Evolutionary conservation across 2,888 invertebrate species (phyloP), one percentile per base, ranked within the genome.

Genomic region (Diaprepes abbreviatus): DNA sequence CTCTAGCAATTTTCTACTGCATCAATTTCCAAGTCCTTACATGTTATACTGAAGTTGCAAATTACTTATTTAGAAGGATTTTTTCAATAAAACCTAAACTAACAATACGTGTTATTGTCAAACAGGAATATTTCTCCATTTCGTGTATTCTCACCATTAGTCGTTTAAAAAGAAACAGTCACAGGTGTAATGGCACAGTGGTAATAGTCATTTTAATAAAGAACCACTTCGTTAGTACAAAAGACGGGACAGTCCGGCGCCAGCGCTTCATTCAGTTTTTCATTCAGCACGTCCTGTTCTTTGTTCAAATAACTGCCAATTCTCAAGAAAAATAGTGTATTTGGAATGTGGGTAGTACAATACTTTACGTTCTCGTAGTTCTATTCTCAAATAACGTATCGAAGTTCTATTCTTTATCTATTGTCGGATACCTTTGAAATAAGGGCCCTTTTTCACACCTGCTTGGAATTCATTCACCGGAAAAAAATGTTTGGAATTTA

Each of bases 241-340:
- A 58, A 66, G 58, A 28, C 52, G 19, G 50, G 66, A 66, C 66
- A 66, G 59, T 59, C 36, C 57, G 66, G 66, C 66, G 66, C 66
- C 66, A 66, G 66, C 14, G 31, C 17, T 45, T 57, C 50, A 66
- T 66, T 66, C 66, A 54, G 17, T 38, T 16, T 60, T 38, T 52
- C 19, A n/a, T 3, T 63, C 63, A 52, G 54, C 35, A 40, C 58
- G 66, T 66, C 66, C 50, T 59, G 66, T 59, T 52, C 59, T 58
- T 66, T 66, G 66, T 66, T 36, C 12, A 45, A 28, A 21, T 24
- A 59, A 58, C 50, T 58, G 59, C 50, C 59, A 58, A 40, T 66
- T 66, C 66, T 50, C 38, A 38, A 66, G 66, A 66, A 66, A 66
- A 66, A 66, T 66, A 66, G 66, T 66, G 59, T 58, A 38, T 50